These are phyloP conservation scores for Amphibalanus amphitrite DNA, from an alignment of 1,140 invertebrate genomes.

Conservation along the genomic window DNA sequence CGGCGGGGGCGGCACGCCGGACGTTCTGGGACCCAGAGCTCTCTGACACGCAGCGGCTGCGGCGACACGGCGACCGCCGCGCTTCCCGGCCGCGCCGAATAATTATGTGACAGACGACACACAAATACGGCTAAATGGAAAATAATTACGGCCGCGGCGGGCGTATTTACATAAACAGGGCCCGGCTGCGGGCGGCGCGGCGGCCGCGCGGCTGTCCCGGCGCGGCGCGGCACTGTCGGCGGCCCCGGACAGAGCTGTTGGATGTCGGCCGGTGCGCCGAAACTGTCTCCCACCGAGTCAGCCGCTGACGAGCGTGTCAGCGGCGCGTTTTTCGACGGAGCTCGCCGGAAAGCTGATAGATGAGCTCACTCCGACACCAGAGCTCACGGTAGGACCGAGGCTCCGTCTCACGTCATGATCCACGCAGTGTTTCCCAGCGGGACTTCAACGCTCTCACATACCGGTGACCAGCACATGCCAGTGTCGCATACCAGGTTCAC, in stretches of 20 bases:
- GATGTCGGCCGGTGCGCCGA: background rate
- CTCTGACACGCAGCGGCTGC: background rate
- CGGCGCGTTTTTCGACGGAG: background rate
- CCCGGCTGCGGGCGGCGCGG: background rate
- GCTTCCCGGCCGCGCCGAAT: background rate
- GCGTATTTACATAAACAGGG: background rate
- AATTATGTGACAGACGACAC: background rate
- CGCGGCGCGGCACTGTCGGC: background rate
- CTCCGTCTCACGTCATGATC: no score
- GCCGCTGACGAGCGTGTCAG: background rate
- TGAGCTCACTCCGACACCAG: background rate
- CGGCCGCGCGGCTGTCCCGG: no score
- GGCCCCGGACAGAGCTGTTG: background rate
- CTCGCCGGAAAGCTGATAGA: background rate
- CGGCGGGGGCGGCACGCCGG: no score
- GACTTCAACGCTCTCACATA: no score
- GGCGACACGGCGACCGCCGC: background rate
- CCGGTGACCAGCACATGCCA: no score
- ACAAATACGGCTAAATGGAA: slow-evolving; percentile 1
- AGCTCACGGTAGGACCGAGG: no score
- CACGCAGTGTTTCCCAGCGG: no score
- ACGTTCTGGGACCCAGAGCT: no score
- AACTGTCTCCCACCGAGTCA: background rate
- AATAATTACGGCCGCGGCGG: background rate
- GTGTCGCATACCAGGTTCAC: no score